These are phyloP conservation scores for Malurus splendens DNA, from an alignment of 2,797 vertebrate genomes.

Conservation along the genomic window DNA sequence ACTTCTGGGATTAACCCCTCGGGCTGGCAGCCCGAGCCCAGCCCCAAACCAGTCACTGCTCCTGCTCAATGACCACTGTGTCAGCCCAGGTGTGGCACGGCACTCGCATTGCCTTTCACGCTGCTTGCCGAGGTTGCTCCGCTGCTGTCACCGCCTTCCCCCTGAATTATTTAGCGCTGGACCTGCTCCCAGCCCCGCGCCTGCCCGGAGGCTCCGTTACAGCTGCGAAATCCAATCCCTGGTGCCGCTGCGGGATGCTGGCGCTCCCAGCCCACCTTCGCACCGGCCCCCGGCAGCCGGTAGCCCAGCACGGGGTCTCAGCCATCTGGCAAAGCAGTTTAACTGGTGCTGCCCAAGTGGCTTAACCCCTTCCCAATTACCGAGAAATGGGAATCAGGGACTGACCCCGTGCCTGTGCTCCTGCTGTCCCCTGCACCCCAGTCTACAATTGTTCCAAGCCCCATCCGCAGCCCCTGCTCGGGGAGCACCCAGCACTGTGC, in stretches of 20 bases:
- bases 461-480: fast-evolving
- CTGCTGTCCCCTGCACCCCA: fast-evolving
- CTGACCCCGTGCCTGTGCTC: not conserved
- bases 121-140: not conserved
- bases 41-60: not conserved
- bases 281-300: not conserved
- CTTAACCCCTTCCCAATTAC: not conserved
- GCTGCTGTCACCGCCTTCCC: not conserved
- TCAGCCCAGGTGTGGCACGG: fast-evolving
- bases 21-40: not conserved
- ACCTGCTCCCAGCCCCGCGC: not conserved
- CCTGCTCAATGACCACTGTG: fast-evolving
- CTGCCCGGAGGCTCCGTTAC: constrained; percentile 46
- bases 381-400: not conserved
- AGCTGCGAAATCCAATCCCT: constrained; percentile 46
- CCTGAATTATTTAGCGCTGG: constrained; percentile 63
- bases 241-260: not conserved
- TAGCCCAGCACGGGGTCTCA: not conserved
- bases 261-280: not conserved
- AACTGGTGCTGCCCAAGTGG: not conserved
- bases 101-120: not conserved
- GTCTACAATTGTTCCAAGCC: fast-evolving
- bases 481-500: fast-evolving
- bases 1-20: not conserved
- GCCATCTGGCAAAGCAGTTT: constrained; percentile 49